Base-by-base conservation (phyloP, 2,113 vertebrate genomes). In the Psophia crepitans region DNA sequence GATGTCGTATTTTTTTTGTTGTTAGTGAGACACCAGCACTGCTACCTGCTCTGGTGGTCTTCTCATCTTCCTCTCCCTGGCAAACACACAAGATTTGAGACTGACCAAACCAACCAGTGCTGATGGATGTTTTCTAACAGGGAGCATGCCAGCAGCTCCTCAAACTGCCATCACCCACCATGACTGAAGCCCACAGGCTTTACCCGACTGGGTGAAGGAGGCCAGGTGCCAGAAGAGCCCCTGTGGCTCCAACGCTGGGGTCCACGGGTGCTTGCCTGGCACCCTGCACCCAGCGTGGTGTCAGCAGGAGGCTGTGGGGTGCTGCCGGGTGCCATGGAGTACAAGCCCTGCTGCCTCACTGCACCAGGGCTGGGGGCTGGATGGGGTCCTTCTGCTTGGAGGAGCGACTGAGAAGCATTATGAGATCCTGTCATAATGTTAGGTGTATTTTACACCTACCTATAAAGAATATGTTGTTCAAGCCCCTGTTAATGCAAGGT, bases 101-200 rank as follows among this genome's bases (percentile, higher is more conserved):
- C 17, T 7, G 14, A 41, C 22, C 32, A 71, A 71, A 60, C 19
- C 37, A 68, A 1, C 10, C 7, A 0, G 0, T 11, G 56, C 11
- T 1, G 24, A 2, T 6, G 22, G 15, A 33, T 4, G 2, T 39
- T n/a, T 44, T 51, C 35, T 41, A 32, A 26, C 0, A 3, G 30
- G 19, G 15, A 71, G 5, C 12, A 11, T 0, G 0, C 27, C 1
- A 5, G 53, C 27, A 69, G 22, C 60, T 89, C 27, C 1, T 6
- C 43, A 28, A 69, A 16, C 60, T 89, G 35, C 49, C 8, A 2
- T 41, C 33, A 11, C 26, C 26, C 16, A 12, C 17, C 13, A 3
- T 6, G 46, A 27, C n/a, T 11, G 54, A 19, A 46, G 20, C 17
- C 32, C 37, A 7, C 0, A 11, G 66, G 20, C 28, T 84, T 81